These are phyloP conservation scores for Terrapene triunguis DNA, from an alignment of 2,113 vertebrate genomes.

Conservation along the genomic window DNA sequence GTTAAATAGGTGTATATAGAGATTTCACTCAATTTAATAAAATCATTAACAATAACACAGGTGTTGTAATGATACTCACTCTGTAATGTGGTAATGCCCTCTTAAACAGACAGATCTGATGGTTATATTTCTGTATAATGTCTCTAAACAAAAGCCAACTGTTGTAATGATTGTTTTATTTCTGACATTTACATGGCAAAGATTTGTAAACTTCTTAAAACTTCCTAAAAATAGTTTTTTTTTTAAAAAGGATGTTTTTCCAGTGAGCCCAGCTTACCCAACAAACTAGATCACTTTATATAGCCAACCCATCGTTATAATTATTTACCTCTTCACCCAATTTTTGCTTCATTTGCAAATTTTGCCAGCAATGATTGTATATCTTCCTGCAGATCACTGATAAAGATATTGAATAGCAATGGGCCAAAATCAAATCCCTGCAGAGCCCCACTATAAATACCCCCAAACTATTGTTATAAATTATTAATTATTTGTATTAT, in stretches of 20 bases:
- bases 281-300: background rate
- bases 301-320: background rate
- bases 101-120: no score
- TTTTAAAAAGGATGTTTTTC: background rate
- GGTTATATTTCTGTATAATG: no score
- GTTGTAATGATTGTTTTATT: no score
- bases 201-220: no score
- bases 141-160: no score
- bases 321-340: conserved; percentile 10
- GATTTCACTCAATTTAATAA: no score
- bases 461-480: background rate
- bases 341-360: conserved; percentile 26
- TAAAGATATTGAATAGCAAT: background rate
- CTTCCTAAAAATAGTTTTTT: background rate
- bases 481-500: background rate
- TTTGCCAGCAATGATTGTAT: background rate
- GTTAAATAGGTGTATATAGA: no score
- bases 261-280: conserved; percentile 27
- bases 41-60: no score
- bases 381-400: background rate
- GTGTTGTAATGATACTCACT: no score
- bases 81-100: no score
- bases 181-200: no score
- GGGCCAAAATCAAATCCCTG: background rate
- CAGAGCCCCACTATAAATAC: background rate